Evolutionary conservation across 1,140 invertebrate genomes (phyloP).

Genomic region (Hyles vespertilio): DNA sequence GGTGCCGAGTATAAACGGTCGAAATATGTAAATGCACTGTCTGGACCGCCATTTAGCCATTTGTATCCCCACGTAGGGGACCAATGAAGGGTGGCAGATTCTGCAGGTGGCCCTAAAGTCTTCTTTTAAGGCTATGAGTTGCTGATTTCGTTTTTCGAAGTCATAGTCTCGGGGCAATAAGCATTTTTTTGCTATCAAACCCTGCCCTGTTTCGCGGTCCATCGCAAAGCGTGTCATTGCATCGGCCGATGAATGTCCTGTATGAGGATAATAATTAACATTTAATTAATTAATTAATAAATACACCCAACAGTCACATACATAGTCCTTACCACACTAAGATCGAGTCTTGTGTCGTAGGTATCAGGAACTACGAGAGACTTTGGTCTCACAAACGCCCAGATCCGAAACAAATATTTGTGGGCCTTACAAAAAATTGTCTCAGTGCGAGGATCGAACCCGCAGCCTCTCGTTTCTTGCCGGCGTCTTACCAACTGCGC

Average conservation of each 20-base stretch:
- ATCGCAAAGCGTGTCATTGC: conserved; percentile 55
- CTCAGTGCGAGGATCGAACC: too few species aligned
- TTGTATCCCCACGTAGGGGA: conserved; percentile 83
- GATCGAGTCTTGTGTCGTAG: too few species aligned
- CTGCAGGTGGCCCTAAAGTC: conserved; percentile 82
- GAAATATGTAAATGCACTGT: conserved; percentile 75
- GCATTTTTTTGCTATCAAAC: conserved; percentile 73
- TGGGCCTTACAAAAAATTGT: too few species aligned
- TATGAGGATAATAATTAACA: not conserved
- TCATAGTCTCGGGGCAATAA: conserved; percentile 46
- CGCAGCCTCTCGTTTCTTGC: too few species aligned
- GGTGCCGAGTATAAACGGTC: conserved; percentile 78
- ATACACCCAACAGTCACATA: too few species aligned
- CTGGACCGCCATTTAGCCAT: conserved; percentile 65
- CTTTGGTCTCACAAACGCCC: too few species aligned
- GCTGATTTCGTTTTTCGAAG: conserved; percentile 45
- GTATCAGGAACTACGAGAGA: too few species aligned
- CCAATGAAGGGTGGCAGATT: conserved; percentile 81
- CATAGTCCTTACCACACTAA: too few species aligned
- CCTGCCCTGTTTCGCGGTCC: conserved; percentile 51
- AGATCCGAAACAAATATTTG: too few species aligned
- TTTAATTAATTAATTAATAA: too few species aligned
- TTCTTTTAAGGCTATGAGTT: conserved; percentile 79
- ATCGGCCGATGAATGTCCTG: conserved; percentile 56
- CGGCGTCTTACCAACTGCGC: too few species aligned